phyloP scores from a whole-genome alignment of 1,140 invertebrate genomes.

The Drosophila lacteicornis region DNA sequence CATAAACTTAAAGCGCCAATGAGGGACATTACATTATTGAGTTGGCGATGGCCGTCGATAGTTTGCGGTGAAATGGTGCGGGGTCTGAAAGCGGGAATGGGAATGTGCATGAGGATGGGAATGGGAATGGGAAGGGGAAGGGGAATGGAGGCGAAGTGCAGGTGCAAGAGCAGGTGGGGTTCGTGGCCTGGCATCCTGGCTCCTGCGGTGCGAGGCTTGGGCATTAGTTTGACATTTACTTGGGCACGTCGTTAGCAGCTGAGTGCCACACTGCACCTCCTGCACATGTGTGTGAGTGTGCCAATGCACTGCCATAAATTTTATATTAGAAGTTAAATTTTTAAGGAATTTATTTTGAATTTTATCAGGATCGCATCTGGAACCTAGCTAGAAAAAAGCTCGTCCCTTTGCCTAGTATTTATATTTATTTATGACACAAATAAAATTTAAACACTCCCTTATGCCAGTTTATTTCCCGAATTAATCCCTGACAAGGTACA shows the following conservation, averaged over 20 bases:
- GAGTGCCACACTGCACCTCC: constrained; percentile 54
- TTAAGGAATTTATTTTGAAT: too few relatives aligned
- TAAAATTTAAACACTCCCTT: not conserved
- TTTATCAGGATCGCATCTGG: too few relatives aligned
- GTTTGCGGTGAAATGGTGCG: constrained; percentile 40
- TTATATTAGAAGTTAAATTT: too few relatives aligned
- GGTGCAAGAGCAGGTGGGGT: constrained; percentile 23
- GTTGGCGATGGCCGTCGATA: constrained; percentile 66
- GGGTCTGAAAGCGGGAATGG: not conserved
- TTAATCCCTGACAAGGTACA: not conserved
- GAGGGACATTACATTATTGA: constrained; percentile 78
- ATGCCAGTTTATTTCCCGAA: not conserved
- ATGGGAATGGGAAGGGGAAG: not conserved
- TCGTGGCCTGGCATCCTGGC: constrained; percentile 51
- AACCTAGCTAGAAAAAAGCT: too few relatives aligned
- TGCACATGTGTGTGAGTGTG: constrained; percentile 5
- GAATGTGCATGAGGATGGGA: not conserved
- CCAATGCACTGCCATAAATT: not conserved
- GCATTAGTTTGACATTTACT: constrained; percentile 83
- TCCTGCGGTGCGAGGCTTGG: constrained; percentile 67
- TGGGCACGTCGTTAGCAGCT: constrained; percentile 76
- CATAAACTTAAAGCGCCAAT: constrained; percentile 78
- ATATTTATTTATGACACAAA: not conserved
- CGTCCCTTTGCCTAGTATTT: not conserved
- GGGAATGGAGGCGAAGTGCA: constrained; percentile 23